These are phyloP conservation scores for Pseudoips prasinana DNA, from an alignment of 2,888 invertebrate species.

Conservation along the genomic window DNA sequence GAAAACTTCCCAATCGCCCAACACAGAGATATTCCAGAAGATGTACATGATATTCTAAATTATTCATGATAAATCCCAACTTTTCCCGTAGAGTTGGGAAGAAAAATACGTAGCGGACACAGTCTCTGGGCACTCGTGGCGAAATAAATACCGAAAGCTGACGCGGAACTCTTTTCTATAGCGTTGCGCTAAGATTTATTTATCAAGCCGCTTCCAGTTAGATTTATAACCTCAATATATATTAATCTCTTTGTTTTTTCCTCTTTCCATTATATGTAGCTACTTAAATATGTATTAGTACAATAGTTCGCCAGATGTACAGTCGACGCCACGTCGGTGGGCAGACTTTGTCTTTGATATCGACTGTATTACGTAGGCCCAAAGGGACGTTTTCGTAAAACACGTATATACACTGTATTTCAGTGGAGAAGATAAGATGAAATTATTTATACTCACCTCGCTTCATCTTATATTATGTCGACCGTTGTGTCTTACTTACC, in stretches of 20 bases:
- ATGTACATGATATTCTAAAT: slow-evolving; percentile 61
- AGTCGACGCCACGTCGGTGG: too few relatives aligned
- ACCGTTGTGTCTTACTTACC: too few relatives aligned
- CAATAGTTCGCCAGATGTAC: too few relatives aligned
- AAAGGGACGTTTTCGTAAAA: too few relatives aligned
- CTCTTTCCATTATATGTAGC: slow-evolving; percentile 16
- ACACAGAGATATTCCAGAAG: slow-evolving; percentile 46
- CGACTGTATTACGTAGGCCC: too few relatives aligned
- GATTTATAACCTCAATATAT: slow-evolving; percentile 50
- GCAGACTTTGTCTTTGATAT: too few relatives aligned
- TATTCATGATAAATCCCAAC: slow-evolving; percentile 73
- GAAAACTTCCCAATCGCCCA: slow-evolving; percentile 12
- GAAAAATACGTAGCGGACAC: slow-evolving; percentile 55
- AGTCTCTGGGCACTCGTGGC: slow-evolving; percentile 36
- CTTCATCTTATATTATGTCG: too few relatives aligned
- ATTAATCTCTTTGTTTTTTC: slow-evolving; percentile 50
- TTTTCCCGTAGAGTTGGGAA: slow-evolving; percentile 51
- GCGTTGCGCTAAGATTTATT: slow-evolving; percentile 52
- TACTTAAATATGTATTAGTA: too few relatives aligned
- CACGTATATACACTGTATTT: too few relatives aligned
- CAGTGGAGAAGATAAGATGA: too few relatives aligned
- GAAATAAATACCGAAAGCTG: slow-evolving; percentile 57
- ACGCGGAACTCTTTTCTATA: slow-evolving; percentile 52
- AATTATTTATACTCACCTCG: too few relatives aligned
- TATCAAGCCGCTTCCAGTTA: slow-evolving; percentile 47